Evolutionary conservation across 1,140 invertebrate species (phyloP).

Genomic region (Lutraria rhynchaena): DNA sequence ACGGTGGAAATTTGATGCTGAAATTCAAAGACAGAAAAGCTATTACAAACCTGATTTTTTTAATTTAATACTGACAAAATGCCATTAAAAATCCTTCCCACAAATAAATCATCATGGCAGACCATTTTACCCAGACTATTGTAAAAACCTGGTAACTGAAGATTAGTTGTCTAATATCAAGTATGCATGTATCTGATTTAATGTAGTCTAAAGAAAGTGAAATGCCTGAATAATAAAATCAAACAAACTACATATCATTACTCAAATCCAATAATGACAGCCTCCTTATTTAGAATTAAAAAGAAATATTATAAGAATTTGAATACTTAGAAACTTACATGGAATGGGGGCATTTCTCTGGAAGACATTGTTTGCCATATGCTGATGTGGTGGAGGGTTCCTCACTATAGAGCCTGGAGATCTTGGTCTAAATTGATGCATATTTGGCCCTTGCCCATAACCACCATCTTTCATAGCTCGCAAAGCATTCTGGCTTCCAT

Average conservation of each 20-base stretch:
- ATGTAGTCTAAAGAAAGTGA: background rate
- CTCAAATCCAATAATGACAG: too few relatives aligned
- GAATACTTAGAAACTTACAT: background rate
- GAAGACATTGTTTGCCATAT: constrained; percentile 13
- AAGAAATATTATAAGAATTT: background rate
- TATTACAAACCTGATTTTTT: background rate
- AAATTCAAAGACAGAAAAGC: constrained; percentile 2
- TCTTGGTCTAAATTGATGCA: constrained; percentile 38
- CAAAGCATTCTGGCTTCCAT: constrained; percentile 37
- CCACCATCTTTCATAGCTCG: constrained; percentile 31
- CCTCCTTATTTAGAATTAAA: too few relatives aligned
- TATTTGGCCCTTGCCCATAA: background rate
- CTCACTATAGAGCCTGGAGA: constrained; percentile 37
- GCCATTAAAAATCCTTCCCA: too few relatives aligned
- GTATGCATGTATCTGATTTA: too few relatives aligned
- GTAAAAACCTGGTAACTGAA: too few relatives aligned
- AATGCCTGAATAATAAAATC: background rate
- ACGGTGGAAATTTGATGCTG: constrained; percentile 38
- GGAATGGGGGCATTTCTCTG: constrained; percentile 40
- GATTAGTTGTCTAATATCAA: too few relatives aligned
- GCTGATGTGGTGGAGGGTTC: constrained; percentile 20
- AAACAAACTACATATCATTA: too few relatives aligned
- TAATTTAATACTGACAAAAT: too few relatives aligned
- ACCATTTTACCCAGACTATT: too few relatives aligned
- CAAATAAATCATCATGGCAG: too few relatives aligned